Evolutionary conservation across 1,140 invertebrate species (phyloP).

Genomic region (Drosophila subobscura): DNA sequence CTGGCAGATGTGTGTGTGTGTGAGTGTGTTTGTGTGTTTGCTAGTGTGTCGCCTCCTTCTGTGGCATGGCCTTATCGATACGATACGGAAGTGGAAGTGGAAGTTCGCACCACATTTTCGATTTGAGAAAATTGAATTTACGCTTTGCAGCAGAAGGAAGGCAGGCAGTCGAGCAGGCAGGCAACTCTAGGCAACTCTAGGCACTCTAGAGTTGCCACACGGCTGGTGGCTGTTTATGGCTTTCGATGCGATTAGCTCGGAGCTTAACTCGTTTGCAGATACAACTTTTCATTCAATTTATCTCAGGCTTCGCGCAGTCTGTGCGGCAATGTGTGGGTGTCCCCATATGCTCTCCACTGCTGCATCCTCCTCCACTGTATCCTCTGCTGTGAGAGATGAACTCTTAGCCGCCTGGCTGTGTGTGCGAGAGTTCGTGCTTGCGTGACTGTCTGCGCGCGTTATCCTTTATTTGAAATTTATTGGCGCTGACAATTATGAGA

Average conservation of each 20-base stretch:
- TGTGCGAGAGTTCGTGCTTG: slow-evolving; percentile 29
- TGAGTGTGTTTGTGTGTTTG: slow-evolving; percentile 2
- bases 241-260: slow-evolving; percentile 45
- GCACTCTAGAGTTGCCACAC: slow-evolving; percentile 57
- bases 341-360: too few relatives aligned
- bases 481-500: slow-evolving; percentile 45
- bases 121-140: slow-evolving; percentile 75
- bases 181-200: not conserved
- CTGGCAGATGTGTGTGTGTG: slow-evolving; percentile 39
- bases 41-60: too few relatives aligned
- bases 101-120: slow-evolving; percentile 67
- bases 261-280: slow-evolving; percentile 54
- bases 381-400: slow-evolving; percentile 22
- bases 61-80: slow-evolving; percentile 44
- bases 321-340: not conserved
- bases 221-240: slow-evolving; percentile 31
- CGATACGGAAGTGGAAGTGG: slow-evolving; percentile 76
- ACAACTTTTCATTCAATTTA: slow-evolving; percentile 56
- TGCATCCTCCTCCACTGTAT: too few relatives aligned
- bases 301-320: slow-evolving; percentile 26
- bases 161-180: too few relatives aligned
- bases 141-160: slow-evolving; percentile 24
- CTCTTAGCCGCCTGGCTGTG: slow-evolving; percentile 34
- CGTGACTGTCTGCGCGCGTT: slow-evolving; percentile 25
- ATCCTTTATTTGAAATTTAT: slow-evolving; percentile 47